phyloP scores from a whole-genome alignment of 1,140 invertebrate species.

The Zeugodacus cucurbitae region DNA sequence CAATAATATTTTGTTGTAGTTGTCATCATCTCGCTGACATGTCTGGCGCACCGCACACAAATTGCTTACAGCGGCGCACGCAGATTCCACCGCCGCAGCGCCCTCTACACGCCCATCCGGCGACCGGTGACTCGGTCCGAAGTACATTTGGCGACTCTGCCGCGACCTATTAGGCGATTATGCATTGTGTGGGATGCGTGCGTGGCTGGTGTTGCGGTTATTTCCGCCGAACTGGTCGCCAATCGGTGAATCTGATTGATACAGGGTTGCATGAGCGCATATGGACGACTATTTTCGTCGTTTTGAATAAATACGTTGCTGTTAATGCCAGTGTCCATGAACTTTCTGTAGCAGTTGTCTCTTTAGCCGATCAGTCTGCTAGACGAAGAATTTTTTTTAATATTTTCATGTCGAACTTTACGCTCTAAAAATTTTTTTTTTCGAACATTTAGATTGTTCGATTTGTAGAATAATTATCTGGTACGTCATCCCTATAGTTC shows the following conservation, averaged over 20 bases:
- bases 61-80: background rate
- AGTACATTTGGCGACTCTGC: background rate
- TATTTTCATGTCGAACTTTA: background rate
- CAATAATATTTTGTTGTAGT: background rate
- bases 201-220: background rate
- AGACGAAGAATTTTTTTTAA: background rate
- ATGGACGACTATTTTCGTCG: background rate
- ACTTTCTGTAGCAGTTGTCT: background rate
- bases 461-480: too few relatives aligned
- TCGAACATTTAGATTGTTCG: too few relatives aligned
- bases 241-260: background rate
- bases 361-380: background rate
- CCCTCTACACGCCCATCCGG: background rate
- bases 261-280: background rate
- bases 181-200: background rate
- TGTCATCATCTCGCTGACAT: conserved; percentile 29
- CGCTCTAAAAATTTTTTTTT: too few relatives aligned
- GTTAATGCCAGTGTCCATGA: background rate
- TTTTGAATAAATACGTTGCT: background rate
- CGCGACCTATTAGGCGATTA: background rate
- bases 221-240: background rate
- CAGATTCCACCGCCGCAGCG: background rate
- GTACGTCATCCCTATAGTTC: too few relatives aligned
- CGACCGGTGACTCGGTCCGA: background rate
- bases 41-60: conserved; percentile 24